Base-by-base conservation (phyloP, 2,113 vertebrate genomes). In the Nycticorax nycticorax region DNA sequence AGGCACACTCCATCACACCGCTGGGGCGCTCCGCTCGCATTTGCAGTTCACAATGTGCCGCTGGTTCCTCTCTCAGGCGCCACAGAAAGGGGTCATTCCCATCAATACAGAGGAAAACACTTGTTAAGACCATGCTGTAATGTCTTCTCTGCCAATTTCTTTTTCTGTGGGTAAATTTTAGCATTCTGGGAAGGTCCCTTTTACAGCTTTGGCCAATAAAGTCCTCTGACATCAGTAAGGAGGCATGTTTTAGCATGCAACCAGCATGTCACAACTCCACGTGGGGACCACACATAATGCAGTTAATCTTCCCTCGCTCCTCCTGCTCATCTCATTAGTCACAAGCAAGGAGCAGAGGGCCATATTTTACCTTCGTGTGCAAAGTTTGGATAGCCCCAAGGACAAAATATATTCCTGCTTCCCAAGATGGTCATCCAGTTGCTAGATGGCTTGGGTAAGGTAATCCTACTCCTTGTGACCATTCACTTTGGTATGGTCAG, bases 1-100 rank as follows among this genome's bases (percentile, higher is more conserved):
- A 57, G 73, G 33, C 47, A 72, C 13, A n/a, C 14, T 39, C 24
- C 16, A n/a, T 39, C 2, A 1, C 0, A 0, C 30, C 86, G 66
- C 88, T 81, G 76, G 41, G 67, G 43, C 6, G 4, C 37, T 66
- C 45, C 3, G 1, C 87, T 84, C 4, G 0, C 26, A 13, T 86
- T 74, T 23, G 11, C n/a, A 21, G 30, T 37, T 89, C 66, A 8
- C 45, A 69, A 18, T 1, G 4, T 68, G 33, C 48, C n/a, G 9
- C 67, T 53, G 50, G 9, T 87, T 93, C 66, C 83, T 90, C 85
- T 69, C 73, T 82, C 62, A 82, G 39, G 53, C 17, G 64, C 41
- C n/a, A 23, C 48, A 35, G 59, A 48, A 56, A 56, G 35, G 13
- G 8, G 22, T 56, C 71, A 13, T 47, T 93, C 77, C 45, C 23